A percentile compares a stretch with the other conserved stretches of the same genome.
phyloP scores from a whole-genome alignment of 2,888 invertebrate genomes.

The Spialia ferax region DNA sequence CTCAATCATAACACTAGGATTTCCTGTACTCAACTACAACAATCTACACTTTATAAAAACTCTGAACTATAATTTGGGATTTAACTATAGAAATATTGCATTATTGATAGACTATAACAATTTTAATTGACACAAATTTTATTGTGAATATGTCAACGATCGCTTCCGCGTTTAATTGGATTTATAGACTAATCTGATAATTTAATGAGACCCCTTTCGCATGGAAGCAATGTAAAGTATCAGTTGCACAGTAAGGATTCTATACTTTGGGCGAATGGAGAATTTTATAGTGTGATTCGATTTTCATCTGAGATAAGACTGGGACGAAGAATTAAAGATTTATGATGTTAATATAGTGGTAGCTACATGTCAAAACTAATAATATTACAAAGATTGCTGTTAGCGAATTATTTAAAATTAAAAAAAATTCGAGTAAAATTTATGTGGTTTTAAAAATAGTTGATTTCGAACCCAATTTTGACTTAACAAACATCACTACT shows the following conservation, averaged over 20 bases:
- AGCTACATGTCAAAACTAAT: no score
- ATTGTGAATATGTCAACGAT: background rate
- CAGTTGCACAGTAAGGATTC: conserved; percentile 26
- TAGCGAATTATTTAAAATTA: no score
- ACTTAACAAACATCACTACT: background rate
- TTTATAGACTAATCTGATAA: conserved; percentile 34
- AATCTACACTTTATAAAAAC: background rate
- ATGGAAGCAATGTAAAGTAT: conserved; percentile 5
- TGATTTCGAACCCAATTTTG: background rate
- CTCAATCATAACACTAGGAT: background rate
- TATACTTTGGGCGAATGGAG: background rate
- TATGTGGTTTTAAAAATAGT: background rate
- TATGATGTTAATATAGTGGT: no score
- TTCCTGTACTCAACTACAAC: background rate
- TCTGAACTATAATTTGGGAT: no score
- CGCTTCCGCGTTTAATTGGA: conserved; percentile 17
- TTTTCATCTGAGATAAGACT: no score
- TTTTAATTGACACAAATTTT: background rate
- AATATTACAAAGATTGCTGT: no score
- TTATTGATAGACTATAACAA: background rate
- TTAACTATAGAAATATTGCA: no score
- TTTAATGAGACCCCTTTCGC: conserved; percentile 30
- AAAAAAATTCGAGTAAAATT: background rate
- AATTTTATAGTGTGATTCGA: background rate
- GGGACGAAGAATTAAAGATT: no score